Evolutionary conservation across 2,888 invertebrate species (phyloP).

Genomic region (Brachylomia viminalis): DNA sequence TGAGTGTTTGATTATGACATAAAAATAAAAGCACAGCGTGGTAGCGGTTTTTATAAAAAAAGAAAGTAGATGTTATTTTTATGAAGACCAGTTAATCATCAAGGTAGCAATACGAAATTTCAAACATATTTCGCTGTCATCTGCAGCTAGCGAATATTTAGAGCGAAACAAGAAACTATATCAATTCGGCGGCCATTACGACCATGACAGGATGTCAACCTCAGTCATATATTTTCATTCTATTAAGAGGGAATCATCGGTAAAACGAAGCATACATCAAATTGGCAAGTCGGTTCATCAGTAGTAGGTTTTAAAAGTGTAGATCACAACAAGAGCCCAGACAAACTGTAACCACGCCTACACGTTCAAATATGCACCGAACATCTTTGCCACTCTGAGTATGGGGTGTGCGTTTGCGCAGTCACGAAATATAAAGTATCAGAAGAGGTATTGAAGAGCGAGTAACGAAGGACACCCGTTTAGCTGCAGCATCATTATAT

Average conservation of each 20-base stretch:
- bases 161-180: background rate
- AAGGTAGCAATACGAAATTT: background rate
- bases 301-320: background rate
- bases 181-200: background rate
- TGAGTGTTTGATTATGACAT: background rate
- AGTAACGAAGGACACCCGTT: background rate
- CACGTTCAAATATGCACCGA: background rate
- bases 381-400: conserved; percentile 41
- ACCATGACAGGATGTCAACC: background rate
- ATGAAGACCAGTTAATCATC: background rate
- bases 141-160: background rate
- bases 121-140: background rate
- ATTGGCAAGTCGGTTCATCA: background rate
- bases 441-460: background rate
- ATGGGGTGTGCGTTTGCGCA: background rate
- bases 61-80: background rate
- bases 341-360: conserved; percentile 53
- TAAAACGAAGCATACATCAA: background rate
- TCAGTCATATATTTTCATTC: background rate
- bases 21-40: conserved; percentile 29
- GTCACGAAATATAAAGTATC: background rate
- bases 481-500: background rate
- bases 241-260: background rate
- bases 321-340: conserved; percentile 17
- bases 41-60: background rate